Base-by-base conservation (phyloP, 2,113 vertebrate species). In the Parus major region DNA sequence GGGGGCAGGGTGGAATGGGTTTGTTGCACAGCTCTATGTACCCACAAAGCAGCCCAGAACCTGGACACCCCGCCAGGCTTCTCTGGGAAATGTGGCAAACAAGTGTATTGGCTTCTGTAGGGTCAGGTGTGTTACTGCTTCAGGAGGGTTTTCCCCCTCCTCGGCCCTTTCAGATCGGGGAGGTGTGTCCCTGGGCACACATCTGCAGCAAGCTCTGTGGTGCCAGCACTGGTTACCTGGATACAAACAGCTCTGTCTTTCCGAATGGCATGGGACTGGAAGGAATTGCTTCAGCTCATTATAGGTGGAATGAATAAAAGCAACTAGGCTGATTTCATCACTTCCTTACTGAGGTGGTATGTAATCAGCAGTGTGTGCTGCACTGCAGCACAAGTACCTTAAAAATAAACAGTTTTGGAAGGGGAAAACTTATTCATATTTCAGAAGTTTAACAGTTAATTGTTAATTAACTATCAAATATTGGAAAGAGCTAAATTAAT, bases 191-290 rank as follows among this genome's bases (percentile, higher is more conserved):
- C 52, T 35, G 60, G 65, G 52, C 55, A 47, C 20, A 33, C 42
- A 50, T 41, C 68, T 60, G 72, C 85, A 90, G 63, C 0, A 1
- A 80, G 70, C 82, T 57, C 66, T 57, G 88, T 5, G 3, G 23
- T 80, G 82, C 61, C 71, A 52, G 86, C 82, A 22, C 33, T 23
- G 64, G 86, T 94, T 97, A 93, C 95, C 88, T 90, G 95, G 95
- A 93, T 92, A 96, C 92, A 47, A 25, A 27, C 1, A 11, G 33
- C 55, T 80, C 82, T 3, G 9, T 13, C 71, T 82, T 63, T 65
- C 49, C 7, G 3, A 70, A 59, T 55, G 80, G 80, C 52, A 41
- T 59, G 49, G 22, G 82, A n/a, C 72, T 86, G 90, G 90, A 89
- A 95, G 79, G 93, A 92, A 92, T 94, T n/a, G 47, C 57, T 86